Base-by-base conservation (phyloP, 2,797 vertebrate genomes). In the Alosa sapidissima region DNA sequence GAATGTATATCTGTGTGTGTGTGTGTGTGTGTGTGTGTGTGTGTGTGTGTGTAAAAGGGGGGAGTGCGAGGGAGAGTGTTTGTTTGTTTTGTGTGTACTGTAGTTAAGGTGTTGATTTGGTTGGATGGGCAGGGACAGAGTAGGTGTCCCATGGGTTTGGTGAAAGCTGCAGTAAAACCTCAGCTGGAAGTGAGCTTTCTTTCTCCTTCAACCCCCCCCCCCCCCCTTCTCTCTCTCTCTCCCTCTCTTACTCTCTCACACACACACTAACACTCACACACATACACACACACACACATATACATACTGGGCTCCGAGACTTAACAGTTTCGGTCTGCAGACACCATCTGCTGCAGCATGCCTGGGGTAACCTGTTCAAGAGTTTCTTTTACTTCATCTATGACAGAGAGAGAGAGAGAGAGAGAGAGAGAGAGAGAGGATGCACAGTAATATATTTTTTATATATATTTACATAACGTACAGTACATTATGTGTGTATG, bases 31-130 rank as follows among this genome's bases (percentile, higher is more conserved):
- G 75, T 87, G 84, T 78, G 68, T 75, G 75, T 36, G 52, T 36
- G 68, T 84, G 72, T 81, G 84, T 60, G 54, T 81, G 33, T 58
- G 13, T 58, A 85, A 41, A 86, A 85, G 83, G 81, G 81, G 41
- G 41, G 3, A 28, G n/a, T 1, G 60, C 2, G 5, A 78, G 36
- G 2, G 72, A 5, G 14, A 81, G 19, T 86, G 84, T 78, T 78
- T 78, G 72, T 78, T 78, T 78, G 72, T 78, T 78, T 78, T 19
- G 72, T 47, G 72, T 78, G 72, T 21, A 19, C 36, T 78, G 72
- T 78, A 78, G 72, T 85, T 51, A 83, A 89, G 89, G 90, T 89
- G 88, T 90, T 91, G 89, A 90, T 91, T 88, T 88, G 72, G 62
- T 89, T 82, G 33, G 84, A 88, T 36, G 72, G 84, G 87, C 72